Percentiles rank a stretch among this genome's conserved stretches.
Evolutionary conservation across 2,888 invertebrate genomes (phyloP).

Genomic region (Campoplex capitator): DNA sequence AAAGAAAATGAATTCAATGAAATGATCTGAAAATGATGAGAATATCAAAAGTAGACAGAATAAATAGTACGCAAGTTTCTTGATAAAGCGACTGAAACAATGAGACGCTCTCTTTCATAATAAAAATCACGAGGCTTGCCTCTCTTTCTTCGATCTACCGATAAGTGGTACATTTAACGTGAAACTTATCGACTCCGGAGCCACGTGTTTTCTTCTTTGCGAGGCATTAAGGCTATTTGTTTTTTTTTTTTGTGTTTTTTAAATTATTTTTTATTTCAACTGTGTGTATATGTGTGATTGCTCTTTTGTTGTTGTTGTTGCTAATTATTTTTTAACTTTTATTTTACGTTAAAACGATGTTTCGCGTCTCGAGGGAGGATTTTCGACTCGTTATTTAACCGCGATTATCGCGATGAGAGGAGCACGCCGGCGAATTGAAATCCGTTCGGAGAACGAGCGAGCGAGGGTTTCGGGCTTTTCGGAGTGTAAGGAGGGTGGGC

Average conservation of each 20-base stretch:
- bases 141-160: conserved; percentile 31
- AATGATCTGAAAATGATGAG: not conserved
- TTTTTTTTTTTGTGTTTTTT: not conserved
- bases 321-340: not conserved
- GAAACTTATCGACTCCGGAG: conserved; percentile 63
- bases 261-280: not conserved
- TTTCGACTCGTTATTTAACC: conserved; percentile 17
- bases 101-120: conserved; percentile 1
- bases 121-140: not conserved
- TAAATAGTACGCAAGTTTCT: conserved; percentile 13
- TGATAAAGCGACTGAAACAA: conserved; percentile 10
- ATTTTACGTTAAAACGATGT: conserved; percentile 20
- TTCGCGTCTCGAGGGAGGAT: conserved; percentile 44
- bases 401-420: not conserved
- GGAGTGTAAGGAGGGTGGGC: not conserved
- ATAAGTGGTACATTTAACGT: conserved; percentile 32
- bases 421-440: not conserved
- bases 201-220: conserved; percentile 59
- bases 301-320: not conserved
- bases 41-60: not conserved
- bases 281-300: conserved; percentile 11
- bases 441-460: too few species aligned
- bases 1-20: not conserved
- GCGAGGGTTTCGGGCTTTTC: not conserved
- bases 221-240: conserved; percentile 66